Evolutionary conservation across 2,113 vertebrate genomes (phyloP).

Genomic region (Dunckerocampus dactyliophorus): DNA sequence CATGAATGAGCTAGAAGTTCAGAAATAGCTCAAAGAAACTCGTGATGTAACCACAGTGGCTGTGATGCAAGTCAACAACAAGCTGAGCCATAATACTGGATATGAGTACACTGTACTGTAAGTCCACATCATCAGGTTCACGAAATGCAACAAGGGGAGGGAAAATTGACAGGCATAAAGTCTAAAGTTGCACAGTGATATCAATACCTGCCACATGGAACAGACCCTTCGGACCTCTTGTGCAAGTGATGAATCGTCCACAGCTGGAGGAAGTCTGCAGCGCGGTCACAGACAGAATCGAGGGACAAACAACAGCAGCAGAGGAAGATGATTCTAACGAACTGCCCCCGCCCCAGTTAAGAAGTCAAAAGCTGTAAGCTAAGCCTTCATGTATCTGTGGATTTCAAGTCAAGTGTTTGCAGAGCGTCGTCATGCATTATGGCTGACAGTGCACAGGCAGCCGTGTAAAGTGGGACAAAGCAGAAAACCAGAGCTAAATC

Average conservation of each 20-base stretch:
- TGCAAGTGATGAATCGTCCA: neutral
- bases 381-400: neutral
- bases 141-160: too few relatives aligned
- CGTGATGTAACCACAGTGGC: neutral
- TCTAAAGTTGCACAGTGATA: conserved; percentile 1
- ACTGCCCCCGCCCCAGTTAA: too few relatives aligned
- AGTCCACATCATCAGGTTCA: neutral
- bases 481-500: neutral
- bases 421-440: neutral
- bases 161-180: neutral
- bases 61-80: neutral
- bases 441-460: neutral
- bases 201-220: conserved; percentile 1
- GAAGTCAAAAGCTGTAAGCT: neutral
- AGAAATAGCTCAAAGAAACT: neutral
- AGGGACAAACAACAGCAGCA: neutral
- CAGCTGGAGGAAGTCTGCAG: neutral
- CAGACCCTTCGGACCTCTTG: neutral
- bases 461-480: neutral
- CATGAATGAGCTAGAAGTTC: neutral
- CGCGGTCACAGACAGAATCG: too few relatives aligned
- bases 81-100: neutral
- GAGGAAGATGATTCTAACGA: neutral
- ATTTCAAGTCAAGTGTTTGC: neutral
- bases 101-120: too few relatives aligned